Conservation (phyloP, 64 coral and sea anemone genomes). For the Pocillopora damicornis region DNA sequence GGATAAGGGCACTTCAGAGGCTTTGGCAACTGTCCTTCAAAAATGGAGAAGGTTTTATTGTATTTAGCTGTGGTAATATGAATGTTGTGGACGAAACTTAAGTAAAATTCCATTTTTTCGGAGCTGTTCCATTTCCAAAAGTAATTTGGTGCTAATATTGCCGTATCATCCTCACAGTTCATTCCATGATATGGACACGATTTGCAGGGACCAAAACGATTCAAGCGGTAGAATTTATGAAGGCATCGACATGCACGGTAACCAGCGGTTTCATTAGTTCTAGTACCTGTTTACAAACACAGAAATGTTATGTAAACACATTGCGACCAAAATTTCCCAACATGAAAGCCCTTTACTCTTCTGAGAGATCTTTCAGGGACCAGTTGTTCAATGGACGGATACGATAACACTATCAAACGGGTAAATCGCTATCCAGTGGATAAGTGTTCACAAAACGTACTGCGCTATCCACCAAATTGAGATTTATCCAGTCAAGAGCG, state of each 20-base stretch:
- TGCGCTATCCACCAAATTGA: no score
- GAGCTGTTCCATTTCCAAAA: slow-evolving; percentile 51
- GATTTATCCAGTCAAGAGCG: no score
- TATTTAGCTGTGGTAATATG: not conserved
- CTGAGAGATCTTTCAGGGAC: no score
- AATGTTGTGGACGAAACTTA: slow-evolving; percentile 27
- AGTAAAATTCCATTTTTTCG: not conserved
- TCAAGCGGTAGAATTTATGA: slow-evolving; percentile 33
- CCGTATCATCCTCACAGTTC: slow-evolving; percentile 27
- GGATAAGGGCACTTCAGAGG: slow-evolving; percentile 25
- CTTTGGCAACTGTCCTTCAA: not conserved
- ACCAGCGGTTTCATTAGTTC: slow-evolving; percentile 12
- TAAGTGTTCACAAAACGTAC: no score
- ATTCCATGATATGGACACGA: slow-evolving; percentile 7
- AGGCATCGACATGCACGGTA: slow-evolving; percentile 57
- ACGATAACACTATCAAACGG: no score
- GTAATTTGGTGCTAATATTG: slow-evolving; percentile 3
- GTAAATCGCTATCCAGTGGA: no score
- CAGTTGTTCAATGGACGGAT: no score
- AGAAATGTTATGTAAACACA: not conserved
- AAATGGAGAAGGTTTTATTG: not conserved
- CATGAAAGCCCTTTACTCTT: no score
- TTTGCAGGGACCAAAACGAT: slow-evolving; percentile 47
- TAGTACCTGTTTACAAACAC: slow-evolving; percentile 3
- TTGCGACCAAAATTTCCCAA: no score